A percentile compares a stretch with the other conserved stretches of the same genome.
phyloP scores from a whole-genome alignment of 2,113 vertebrate genomes.

The Mixornis gularis region DNA sequence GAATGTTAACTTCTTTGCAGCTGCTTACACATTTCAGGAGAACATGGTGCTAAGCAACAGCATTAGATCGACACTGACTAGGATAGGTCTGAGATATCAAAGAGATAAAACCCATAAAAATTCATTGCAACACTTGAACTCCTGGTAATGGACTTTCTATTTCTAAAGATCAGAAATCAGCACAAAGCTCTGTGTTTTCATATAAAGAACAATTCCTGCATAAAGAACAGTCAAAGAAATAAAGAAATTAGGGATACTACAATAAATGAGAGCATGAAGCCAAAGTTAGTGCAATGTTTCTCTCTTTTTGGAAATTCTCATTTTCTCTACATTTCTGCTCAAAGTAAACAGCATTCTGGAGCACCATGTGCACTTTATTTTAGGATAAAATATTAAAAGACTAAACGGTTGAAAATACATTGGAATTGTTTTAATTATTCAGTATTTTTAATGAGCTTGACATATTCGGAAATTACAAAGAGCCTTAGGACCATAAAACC shows the following conservation, averaged over 20 bases:
- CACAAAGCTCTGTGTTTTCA: neutral
- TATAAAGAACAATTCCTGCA: neutral
- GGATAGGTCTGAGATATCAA: neutral
- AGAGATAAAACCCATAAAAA: neutral
- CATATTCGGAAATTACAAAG: neutral
- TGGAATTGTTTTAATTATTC: slow-evolving; percentile 8
- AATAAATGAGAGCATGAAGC: neutral
- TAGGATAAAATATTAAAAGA: slow-evolving; percentile 16
- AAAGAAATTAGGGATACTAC: neutral
- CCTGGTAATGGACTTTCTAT: neutral
- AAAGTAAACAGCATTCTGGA: neutral
- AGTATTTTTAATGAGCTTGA: slow-evolving; percentile 24
- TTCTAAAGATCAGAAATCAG: neutral
- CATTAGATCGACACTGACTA: neutral
- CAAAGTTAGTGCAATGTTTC: neutral
- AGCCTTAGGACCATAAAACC: neutral
- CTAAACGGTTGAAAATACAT: neutral
- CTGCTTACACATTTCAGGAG: neutral
- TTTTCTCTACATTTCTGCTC: neutral
- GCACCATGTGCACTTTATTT: neutral
- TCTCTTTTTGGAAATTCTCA: neutral
- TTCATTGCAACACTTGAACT: neutral
- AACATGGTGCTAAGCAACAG: neutral
- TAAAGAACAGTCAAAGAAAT: neutral
- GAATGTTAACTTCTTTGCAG: neutral